phyloP scores from a whole-genome alignment of 2,113 vertebrate species.

The Suncus etruscus region DNA sequence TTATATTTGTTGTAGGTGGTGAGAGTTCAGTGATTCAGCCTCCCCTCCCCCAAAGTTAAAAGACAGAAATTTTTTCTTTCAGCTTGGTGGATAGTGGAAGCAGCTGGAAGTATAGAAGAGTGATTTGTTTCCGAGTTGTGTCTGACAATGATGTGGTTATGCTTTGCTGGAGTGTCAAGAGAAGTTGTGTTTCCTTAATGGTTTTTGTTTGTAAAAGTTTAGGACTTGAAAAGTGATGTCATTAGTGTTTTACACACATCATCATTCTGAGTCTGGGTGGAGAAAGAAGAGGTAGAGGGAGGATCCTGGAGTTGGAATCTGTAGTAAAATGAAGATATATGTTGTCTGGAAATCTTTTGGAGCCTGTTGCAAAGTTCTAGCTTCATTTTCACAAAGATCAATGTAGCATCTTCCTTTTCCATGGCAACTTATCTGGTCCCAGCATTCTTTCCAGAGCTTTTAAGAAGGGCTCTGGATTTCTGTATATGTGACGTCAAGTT shows the following conservation, averaged over 20 bases:
- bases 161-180: background rate
- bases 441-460: background rate
- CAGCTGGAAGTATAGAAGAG: background rate
- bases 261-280: background rate
- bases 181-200: background rate
- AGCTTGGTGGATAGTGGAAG: background rate
- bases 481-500: background rate
- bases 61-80: conserved; percentile 24
- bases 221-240: background rate
- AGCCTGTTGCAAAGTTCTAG: background rate
- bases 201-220: background rate
- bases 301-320: background rate
- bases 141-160: background rate
- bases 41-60: background rate
- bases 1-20: conserved; percentile 43
- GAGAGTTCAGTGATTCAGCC: conserved; percentile 64
- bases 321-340: background rate
- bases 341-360: background rate
- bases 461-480: background rate
- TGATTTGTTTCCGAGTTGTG: background rate
- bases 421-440: background rate
- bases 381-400: background rate
- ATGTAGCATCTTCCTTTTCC: background rate
- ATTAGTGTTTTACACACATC: background rate
- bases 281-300: background rate